phyloP scores from a whole-genome alignment of 2,113 vertebrate genomes.

The Oreochromis spilurus region DNA sequence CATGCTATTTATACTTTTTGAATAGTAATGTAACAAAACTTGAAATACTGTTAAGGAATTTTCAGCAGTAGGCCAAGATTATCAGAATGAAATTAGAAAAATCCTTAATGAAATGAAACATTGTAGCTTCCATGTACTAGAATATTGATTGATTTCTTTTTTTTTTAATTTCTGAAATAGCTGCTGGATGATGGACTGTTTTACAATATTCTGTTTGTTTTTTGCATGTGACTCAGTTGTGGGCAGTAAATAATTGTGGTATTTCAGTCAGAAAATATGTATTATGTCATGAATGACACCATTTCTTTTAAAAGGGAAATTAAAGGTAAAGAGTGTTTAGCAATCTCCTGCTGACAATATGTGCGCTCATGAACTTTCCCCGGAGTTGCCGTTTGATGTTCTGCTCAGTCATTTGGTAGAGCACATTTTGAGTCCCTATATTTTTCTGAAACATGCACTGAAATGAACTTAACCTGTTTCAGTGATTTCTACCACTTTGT shows the following conservation, averaged over 20 bases:
- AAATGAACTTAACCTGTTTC: not conserved
- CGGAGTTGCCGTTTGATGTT: fast-evolving
- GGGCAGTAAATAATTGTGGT: not conserved
- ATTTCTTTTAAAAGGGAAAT: not conserved
- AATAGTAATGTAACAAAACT: not conserved
- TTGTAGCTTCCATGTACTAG: not conserved
- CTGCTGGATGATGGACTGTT: not conserved
- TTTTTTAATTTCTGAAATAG: not conserved
- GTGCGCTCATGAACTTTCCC: not conserved
- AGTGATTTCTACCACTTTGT: not conserved
- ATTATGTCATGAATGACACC: not conserved
- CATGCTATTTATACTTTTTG: not conserved
- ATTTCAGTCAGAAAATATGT: not conserved
- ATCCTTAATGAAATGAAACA: not conserved
- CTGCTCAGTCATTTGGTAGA: not conserved
- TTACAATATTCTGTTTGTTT: not conserved
- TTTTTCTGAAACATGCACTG: not conserved
- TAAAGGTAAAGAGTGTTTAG: not conserved
- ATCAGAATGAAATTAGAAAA: not conserved
- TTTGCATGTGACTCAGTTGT: not conserved
- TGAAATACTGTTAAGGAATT: not conserved
- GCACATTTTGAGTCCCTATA: not conserved
- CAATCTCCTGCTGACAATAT: not conserved
- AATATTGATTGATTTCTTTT: not conserved
- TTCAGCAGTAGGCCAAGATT: not conserved